phyloP scores from a whole-genome alignment of 2,888 invertebrate genomes.

The Callinectes sapidus region DNA sequence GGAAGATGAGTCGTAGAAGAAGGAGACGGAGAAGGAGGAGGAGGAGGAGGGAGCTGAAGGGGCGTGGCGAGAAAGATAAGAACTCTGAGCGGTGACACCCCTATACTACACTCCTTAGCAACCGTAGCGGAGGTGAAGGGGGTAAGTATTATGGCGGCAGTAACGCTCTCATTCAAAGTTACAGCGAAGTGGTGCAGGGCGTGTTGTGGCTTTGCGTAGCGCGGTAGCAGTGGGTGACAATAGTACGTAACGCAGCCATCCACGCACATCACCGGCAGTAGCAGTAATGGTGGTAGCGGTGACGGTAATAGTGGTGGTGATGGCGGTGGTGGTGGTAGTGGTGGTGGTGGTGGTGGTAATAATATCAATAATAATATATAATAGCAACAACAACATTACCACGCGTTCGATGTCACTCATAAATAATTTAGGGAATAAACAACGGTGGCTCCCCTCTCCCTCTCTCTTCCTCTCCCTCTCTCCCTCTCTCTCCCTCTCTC shows the following conservation, averaged over 20 bases:
- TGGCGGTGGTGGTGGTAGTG: neutral
- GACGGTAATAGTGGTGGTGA: neutral
- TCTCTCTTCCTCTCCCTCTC: neutral
- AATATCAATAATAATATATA: slow-evolving; percentile 27
- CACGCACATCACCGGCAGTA: neutral
- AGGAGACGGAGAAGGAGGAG: too few relatives aligned
- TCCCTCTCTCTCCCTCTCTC: neutral
- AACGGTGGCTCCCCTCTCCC: neutral
- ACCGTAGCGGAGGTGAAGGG: neutral
- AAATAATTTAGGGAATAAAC: slow-evolving; percentile 29
- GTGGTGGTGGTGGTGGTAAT: neutral
- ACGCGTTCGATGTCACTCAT: slow-evolving; percentile 22
- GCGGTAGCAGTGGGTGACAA: neutral
- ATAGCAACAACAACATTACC: neutral
- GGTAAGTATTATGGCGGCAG: neutral
- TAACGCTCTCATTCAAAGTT: neutral
- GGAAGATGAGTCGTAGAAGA: too few relatives aligned
- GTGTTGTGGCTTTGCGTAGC: neutral
- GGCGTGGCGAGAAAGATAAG: too few relatives aligned
- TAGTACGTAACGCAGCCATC: neutral
- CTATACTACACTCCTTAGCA: neutral
- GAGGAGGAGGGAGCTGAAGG: too few relatives aligned
- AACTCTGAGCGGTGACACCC: neutral
- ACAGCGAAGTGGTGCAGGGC: neutral
- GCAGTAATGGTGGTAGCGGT: neutral